Evolutionary conservation across 1,140 invertebrate genomes (phyloP), one percentile per base, ranked within the genome.

Genomic region (Gyrodactylus salaris): DNA sequence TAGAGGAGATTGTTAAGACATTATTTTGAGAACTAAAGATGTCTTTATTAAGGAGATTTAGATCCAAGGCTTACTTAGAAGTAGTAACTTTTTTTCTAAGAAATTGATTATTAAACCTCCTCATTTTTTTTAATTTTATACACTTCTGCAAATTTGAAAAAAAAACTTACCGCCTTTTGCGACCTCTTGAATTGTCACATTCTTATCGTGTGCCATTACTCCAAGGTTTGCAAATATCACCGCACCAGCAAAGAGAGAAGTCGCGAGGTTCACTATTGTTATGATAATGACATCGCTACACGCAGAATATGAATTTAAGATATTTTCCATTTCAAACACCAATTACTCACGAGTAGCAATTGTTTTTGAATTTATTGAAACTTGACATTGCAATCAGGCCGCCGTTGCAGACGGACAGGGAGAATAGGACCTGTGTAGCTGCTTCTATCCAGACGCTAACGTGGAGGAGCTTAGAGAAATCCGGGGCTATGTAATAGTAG

Each of bases 141-240:
- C 19, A 70, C 16, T 1, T 20, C 24, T 23, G 20, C n/a, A 22
- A 7, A 7, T 69, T 19, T 20, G 7, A 54, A n/a, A 54, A 54
- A 16, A 54, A 54, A 70, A 68, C 77, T 75, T 76, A 80, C 79
- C 79, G 75, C 76, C 78, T 54, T 76, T 76, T 26, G 77, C 79
- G 0, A 80, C 79, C 20, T 78, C 76, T 0, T 73, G 72, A 1
- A 81, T 77, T 2, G 71, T 72, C 0, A 79, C 77, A 22, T 77
- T 77, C 72, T 80, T 81, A 74, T 79, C 78, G 21, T 76, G 70
- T 0, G 79, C 79, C 76, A 80, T 80, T 74, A 79, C 80, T n/a
- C 93, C 94, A 74, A 98, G 89, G 22, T 97, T 88, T 0, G 91
- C 91, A 78, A 98, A 98, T 7, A 98, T 91, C 1, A 97, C 92